phyloP scores from a whole-genome alignment of 2,888 invertebrate species.

The Caenorhabditis angaria region DNA sequence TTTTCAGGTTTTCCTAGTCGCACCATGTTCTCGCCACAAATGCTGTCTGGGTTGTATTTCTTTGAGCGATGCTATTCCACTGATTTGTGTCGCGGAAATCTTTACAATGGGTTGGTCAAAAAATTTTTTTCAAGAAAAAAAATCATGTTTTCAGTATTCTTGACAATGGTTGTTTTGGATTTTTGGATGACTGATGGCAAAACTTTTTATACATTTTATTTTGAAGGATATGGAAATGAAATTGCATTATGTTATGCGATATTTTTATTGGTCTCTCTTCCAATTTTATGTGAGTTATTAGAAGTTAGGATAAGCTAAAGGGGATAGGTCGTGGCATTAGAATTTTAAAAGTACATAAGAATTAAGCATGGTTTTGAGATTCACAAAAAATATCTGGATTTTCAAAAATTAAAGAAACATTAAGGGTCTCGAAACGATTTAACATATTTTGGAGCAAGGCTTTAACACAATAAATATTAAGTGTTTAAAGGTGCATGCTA shows the following conservation, averaged over 20 bases:
- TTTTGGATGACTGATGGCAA: conserved; percentile 48
- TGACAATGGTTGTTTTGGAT: conserved; percentile 44
- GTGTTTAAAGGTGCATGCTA: no score
- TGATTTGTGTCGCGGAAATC: conserved; percentile 50
- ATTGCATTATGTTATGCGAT: conserved; percentile 25
- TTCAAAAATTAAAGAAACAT: no score
- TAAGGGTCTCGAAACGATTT: no score
- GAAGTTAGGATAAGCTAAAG: no score
- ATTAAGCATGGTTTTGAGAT: neutral
- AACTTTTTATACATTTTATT: conserved; percentile 46
- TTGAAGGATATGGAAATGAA: conserved; percentile 44
- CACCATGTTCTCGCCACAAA: conserved; percentile 50
- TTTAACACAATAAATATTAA: no score
- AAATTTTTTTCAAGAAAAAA: neutral
- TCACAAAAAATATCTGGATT: no score
- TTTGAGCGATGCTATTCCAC: conserved; percentile 47
- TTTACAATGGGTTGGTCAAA: conserved; percentile 21
- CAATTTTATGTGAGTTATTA: conserved; percentile 29
- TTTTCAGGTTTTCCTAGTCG: conserved; percentile 46
- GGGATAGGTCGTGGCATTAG: no score
- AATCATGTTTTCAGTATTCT: conserved; percentile 30
- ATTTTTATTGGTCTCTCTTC: conserved; percentile 25
- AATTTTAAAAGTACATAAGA: no score
- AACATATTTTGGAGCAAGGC: no score
- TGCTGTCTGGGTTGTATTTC: conserved; percentile 56